phyloP scores from a whole-genome alignment of 2,888 invertebrate species.

The Psylliodes chrysocephalus region DNA sequence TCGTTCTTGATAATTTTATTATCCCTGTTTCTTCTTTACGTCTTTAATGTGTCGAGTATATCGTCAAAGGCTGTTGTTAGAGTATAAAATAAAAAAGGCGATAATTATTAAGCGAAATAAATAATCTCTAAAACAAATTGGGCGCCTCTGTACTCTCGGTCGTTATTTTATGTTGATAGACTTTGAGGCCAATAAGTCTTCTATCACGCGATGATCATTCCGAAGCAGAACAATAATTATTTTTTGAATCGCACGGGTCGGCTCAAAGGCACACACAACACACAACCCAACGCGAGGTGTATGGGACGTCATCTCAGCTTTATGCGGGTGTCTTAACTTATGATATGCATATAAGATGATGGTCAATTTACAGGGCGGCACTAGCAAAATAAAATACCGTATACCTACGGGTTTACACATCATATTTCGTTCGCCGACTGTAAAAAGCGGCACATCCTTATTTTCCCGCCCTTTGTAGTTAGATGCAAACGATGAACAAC shows the following conservation, averaged over 20 bases:
- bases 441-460: too few relatives aligned
- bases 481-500: too few relatives aligned
- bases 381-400: not conserved
- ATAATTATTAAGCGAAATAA: too few relatives aligned
- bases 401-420: too few relatives aligned
- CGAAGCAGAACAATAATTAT: slow-evolving; percentile 45
- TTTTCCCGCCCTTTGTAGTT: too few relatives aligned
- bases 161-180: slow-evolving; percentile 60
- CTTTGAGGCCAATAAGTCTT: slow-evolving; percentile 46
- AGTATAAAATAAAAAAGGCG: too few relatives aligned
- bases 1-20: too few relatives aligned
- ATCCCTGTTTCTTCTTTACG: too few relatives aligned
- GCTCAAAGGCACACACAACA: slow-evolving; percentile 6
- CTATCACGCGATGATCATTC: slow-evolving; percentile 45
- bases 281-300: slow-evolving; percentile 27
- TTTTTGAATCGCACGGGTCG: slow-evolving; percentile 37
- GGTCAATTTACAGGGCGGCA: slow-evolving; percentile 32
- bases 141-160: slow-evolving; percentile 23
- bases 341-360: slow-evolving; percentile 44
- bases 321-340: slow-evolving; percentile 47
- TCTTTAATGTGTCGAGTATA: too few relatives aligned
- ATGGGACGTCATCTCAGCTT: slow-evolving; percentile 34
- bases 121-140: too few relatives aligned
- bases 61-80: too few relatives aligned
- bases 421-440: too few relatives aligned